A percentile compares a stretch with the other conserved stretches of the same genome.
These are phyloP conservation scores for Erethizon dorsatum DNA, from an alignment of 2,797 vertebrate species.

Conservation along the genomic window DNA sequence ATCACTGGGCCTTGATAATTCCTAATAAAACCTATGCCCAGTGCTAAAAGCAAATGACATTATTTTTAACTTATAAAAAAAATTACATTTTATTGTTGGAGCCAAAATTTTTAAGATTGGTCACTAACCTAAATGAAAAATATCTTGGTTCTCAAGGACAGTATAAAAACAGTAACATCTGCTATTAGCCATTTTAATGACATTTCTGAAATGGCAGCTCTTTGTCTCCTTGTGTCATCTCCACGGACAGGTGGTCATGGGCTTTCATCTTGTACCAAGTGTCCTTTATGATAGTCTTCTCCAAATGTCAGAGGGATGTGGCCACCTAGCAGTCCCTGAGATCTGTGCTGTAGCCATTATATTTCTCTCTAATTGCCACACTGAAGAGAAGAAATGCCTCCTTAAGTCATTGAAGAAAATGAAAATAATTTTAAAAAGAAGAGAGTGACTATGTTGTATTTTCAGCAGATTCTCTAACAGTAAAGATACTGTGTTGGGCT, in stretches of 20 bases:
- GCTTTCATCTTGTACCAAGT: not conserved
- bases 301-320: not conserved
- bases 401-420: not conserved
- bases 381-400: not conserved
- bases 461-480: not conserved
- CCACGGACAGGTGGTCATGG: not conserved
- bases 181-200: not conserved
- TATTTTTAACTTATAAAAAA: not conserved
- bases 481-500: not conserved
- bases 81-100: constrained; percentile 35
- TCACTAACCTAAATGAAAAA: not conserved
- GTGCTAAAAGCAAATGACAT: not conserved
- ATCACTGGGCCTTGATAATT: not conserved
- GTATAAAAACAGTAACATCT: not conserved
- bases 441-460: not conserved
- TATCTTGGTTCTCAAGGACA: not conserved
- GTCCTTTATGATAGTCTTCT: not conserved
- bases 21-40: not conserved
- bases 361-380: not conserved
- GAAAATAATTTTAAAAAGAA: not conserved
- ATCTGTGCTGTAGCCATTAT: not conserved
- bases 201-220: not conserved
- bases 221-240: not conserved
- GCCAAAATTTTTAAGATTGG: not conserved
- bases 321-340: not conserved